Conservation (phyloP, 1,140 invertebrate species). For the Caenorhabditis brenneri region DNA sequence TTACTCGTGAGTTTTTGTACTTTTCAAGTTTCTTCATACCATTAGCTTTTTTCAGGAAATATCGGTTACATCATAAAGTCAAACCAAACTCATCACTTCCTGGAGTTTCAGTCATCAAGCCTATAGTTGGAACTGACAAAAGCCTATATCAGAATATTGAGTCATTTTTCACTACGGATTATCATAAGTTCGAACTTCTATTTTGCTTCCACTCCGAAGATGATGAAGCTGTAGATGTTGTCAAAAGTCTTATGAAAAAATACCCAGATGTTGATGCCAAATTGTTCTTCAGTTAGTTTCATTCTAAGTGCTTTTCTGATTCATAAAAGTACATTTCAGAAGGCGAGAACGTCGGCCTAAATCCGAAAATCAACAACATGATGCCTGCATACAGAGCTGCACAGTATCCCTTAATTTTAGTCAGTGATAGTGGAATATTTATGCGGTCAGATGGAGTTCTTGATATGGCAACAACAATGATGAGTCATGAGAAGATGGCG, state of each 20-base stretch:
- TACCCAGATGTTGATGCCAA: constrained; percentile 86
- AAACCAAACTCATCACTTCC: constrained; percentile 72
- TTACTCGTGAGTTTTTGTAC: constrained; percentile 63
- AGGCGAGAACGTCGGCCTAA: constrained; percentile 84
- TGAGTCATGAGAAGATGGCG: constrained; percentile 79
- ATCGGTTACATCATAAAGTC: constrained; percentile 62
- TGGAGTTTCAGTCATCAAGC: constrained; percentile 93
- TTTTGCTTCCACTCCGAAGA: constrained; percentile 93
- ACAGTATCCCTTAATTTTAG: constrained; percentile 86
- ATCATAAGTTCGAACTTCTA: constrained; percentile 89
- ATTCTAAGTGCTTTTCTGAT: background rate
- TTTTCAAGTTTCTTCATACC: background rate
- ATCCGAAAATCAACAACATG: constrained; percentile 99
- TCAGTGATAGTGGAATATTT: constrained; percentile 83
- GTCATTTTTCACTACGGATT: constrained; percentile 93
- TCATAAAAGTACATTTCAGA: constrained; percentile 72
- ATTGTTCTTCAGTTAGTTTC: constrained; percentile 80
- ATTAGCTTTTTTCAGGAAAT: constrained; percentile 51
- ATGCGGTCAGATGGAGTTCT: constrained; percentile 92
- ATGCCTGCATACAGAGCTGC: constrained; percentile 88
- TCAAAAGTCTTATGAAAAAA: constrained; percentile 84
- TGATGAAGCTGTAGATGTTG: constrained; percentile 87
- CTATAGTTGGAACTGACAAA: constrained; percentile 90
- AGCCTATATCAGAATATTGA: constrained; percentile 92
- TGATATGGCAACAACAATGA: constrained; percentile 93